Conservation (phyloP, 1,140 invertebrate genomes). For the Drosophila willistoni region DNA sequence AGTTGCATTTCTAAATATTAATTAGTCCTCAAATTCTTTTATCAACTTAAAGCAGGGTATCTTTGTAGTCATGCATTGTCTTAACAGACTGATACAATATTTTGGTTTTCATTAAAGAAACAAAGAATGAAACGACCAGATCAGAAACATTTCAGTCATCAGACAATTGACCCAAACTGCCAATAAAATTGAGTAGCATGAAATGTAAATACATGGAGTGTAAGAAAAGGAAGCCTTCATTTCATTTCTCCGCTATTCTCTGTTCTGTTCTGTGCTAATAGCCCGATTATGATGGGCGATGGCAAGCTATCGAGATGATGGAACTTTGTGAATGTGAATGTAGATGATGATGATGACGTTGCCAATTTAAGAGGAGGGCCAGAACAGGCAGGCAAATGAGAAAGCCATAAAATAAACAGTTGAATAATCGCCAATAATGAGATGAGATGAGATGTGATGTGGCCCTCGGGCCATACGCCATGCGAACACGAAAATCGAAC, state of each 20-base stretch:
- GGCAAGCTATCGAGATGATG: slow-evolving; percentile 7
- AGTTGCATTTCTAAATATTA: too few relatives aligned
- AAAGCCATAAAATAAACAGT: slow-evolving; percentile 81
- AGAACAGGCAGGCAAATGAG: slow-evolving; percentile 60
- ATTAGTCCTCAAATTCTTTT: too few relatives aligned
- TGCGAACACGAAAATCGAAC: slow-evolving; percentile 72
- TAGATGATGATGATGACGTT: slow-evolving; percentile 50
- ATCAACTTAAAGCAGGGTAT: neutral
- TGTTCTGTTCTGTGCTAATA: slow-evolving; percentile 44
- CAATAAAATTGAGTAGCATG: slow-evolving; percentile 77
- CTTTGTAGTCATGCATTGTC: neutral
- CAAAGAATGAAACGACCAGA: slow-evolving; percentile 38
- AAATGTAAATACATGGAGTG: slow-evolving; percentile 67
- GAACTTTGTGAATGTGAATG: neutral
- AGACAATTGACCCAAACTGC: slow-evolving; percentile 79
- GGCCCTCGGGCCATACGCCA: slow-evolving; percentile 49
- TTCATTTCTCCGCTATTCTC: slow-evolving; percentile 33
- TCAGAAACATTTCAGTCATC: slow-evolving; percentile 58
- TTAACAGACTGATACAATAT: neutral
- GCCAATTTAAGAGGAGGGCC: slow-evolving; percentile 60
- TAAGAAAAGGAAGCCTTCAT: slow-evolving; percentile 45
- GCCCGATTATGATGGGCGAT: slow-evolving; percentile 68
- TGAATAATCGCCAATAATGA: slow-evolving; percentile 76
- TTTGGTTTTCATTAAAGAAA: slow-evolving; percentile 5
- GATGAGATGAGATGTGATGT: slow-evolving; percentile 37